A percentile compares a stretch with the other conserved stretches of the same genome.
phyloP scores from a whole-genome alignment of 2,888 invertebrate species.

The Cyclophora albipunctata region DNA sequence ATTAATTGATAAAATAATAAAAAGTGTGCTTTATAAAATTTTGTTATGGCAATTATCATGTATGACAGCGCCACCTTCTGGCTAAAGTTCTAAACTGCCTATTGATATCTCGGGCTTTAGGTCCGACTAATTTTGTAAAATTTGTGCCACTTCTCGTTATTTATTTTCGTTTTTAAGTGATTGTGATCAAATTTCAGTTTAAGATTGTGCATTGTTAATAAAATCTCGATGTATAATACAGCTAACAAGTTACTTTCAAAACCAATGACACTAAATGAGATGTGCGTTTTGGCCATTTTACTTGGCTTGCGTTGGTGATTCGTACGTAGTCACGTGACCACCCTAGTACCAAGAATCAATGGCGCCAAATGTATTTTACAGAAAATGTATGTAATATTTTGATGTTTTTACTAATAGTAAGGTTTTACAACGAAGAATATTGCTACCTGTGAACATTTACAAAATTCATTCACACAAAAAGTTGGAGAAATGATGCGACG shows the following conservation, averaged over 20 bases:
- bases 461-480: conserved; percentile 31
- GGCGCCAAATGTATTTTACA: conserved; percentile 73
- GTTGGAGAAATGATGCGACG: conserved; percentile 57
- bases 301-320: conserved; percentile 75
- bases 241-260: conserved; percentile 62
- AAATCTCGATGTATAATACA: conserved; percentile 62
- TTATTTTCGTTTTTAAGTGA: conserved; percentile 55
- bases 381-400: conserved; percentile 68
- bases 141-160: conserved; percentile 59
- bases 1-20: no score
- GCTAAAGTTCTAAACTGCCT: conserved; percentile 51
- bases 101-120: conserved; percentile 70
- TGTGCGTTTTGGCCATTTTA: conserved; percentile 76
- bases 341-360: conserved; percentile 61
- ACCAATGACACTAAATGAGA: conserved; percentile 71
- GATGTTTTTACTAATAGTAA: conserved; percentile 23
- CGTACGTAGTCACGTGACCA: conserved; percentile 75
- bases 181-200: conserved; percentile 48
- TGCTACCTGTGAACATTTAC: conserved; percentile 1
- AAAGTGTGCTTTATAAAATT: not conserved
- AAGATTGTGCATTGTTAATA: conserved; percentile 40
- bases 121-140: conserved; percentile 57
- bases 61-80: conserved; percentile 57
- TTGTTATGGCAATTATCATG: conserved; percentile 13
- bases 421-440: conserved; percentile 8